Conservation (phyloP, 30 jellyfish, hydroid and myxozoan genomes). For the Calvadosia cruxmelitensis region DNA sequence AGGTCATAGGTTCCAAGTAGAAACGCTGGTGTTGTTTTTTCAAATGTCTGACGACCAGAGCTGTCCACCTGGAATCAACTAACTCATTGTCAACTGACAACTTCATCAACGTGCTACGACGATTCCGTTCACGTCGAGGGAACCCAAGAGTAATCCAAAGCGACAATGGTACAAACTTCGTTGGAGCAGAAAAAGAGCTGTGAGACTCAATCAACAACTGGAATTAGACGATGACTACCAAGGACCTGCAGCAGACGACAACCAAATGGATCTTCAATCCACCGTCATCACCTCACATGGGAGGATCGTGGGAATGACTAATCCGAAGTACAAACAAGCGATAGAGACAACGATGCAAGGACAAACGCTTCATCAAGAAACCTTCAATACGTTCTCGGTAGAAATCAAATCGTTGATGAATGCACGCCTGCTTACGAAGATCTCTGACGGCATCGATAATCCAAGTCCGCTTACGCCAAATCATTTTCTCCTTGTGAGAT, state of each 20-base stretch:
- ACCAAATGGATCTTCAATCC: neutral
- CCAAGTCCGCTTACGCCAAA: no score
- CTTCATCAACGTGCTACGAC: slow-evolving; percentile 13
- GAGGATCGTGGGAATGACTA: slow-evolving; percentile 1
- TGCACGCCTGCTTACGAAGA: no score
- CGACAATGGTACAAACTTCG: slow-evolving; percentile 24
- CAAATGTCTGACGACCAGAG: slow-evolving; percentile 11
- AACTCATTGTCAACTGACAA: slow-evolving; percentile 29
- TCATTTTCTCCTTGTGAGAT: no score
- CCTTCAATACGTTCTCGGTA: no score
- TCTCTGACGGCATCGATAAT: no score
- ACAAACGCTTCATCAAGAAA: no score
- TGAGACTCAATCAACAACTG: no score
- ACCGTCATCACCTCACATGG: neutral
- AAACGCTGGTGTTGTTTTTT: slow-evolving; percentile 36
- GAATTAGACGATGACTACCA: no score
- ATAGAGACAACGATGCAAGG: no score
- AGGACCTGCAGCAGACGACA: no score
- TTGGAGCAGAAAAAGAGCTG: no score
- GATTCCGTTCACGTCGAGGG: slow-evolving; percentile 21
- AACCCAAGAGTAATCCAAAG: slow-evolving; percentile 7
- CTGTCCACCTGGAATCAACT: slow-evolving; percentile 23
- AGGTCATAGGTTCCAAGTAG: neutral
- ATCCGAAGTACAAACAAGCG: neutral
- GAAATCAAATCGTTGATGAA: no score